Conservation (phyloP, 2,113 vertebrate species). For the Anhinga anhinga region DNA sequence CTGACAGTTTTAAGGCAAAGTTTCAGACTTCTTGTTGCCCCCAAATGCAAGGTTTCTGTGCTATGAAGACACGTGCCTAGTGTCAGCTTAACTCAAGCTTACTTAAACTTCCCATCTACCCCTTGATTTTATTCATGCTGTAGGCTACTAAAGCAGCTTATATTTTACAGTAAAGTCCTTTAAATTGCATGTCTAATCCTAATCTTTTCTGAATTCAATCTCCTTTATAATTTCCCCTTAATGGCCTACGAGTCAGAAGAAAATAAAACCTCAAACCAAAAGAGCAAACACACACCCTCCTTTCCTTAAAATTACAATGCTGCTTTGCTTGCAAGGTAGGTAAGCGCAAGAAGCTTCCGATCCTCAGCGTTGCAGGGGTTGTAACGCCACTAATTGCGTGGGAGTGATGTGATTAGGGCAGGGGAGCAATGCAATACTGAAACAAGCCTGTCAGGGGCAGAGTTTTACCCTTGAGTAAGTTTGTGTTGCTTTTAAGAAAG, state of each 20-base stretch:
- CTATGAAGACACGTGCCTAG: not conserved
- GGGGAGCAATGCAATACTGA: not conserved
- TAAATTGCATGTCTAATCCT: not conserved
- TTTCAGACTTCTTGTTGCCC: not conserved
- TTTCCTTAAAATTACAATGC: not conserved
- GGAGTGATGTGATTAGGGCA: not conserved
- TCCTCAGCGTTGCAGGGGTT: not conserved
- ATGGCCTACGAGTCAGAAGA: not conserved
- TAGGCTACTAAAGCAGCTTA: not conserved
- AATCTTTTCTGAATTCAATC: not conserved
- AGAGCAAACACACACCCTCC: not conserved
- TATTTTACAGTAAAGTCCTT: not conserved
- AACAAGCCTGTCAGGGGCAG: not conserved
- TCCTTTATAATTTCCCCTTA: not conserved
- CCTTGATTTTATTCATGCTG: not conserved
- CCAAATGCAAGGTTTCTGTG: not conserved
- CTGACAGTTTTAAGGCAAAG: not conserved
- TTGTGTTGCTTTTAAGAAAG: not conserved
- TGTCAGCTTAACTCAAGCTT: not conserved
- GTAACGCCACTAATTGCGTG: accelerated
- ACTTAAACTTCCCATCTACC: not conserved
- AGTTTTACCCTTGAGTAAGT: not conserved
- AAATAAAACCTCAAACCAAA: not conserved
- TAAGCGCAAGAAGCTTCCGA: not conserved
- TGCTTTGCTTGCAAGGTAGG: not conserved